Evolutionary conservation across 1,140 invertebrate species (phyloP).

Genomic region (Goniozus legneri): DNA sequence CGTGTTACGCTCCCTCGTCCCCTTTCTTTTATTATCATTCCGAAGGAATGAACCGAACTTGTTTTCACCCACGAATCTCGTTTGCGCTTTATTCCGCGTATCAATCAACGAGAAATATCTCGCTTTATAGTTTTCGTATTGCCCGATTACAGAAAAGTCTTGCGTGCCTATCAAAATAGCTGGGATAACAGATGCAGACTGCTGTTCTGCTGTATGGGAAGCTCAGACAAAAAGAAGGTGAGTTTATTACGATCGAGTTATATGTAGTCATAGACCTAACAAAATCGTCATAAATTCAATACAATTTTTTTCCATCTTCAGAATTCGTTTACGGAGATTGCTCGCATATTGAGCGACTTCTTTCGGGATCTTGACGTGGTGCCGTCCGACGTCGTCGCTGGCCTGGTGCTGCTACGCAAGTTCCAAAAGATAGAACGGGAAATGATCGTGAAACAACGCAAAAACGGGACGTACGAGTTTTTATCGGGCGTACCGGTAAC

Average conservation of each 20-base stretch:
- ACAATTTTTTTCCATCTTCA: conserved; percentile 34
- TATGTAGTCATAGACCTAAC: not conserved
- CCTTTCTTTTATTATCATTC: no score
- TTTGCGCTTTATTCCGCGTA: no score
- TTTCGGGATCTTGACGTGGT: conserved; percentile 90
- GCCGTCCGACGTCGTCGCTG: conserved; percentile 85
- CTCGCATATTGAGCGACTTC: conserved; percentile 81
- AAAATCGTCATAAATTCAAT: not conserved
- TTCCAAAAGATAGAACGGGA: conserved; percentile 80
- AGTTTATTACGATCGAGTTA: no score
- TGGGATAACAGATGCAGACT: conserved; percentile 84
- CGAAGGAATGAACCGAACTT: no score
- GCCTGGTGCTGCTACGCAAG: conserved; percentile 75
- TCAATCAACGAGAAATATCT: no score
- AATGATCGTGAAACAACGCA: conserved; percentile 72
- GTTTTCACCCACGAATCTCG: no score
- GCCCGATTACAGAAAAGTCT: conserved; percentile 79
- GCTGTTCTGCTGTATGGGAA: conserved; percentile 83
- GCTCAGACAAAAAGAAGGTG: conserved; percentile 72
- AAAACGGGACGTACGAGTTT: conserved; percentile 87
- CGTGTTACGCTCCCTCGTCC: no score
- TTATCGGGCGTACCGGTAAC: conserved; percentile 85
- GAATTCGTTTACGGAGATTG: conserved; percentile 85
- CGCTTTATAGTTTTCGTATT: no score
- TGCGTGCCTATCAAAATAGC: conserved; percentile 84